Evolutionary conservation across 2,113 vertebrate species (phyloP), one percentile per base, ranked within the genome.

Genomic region (Tympanuchus pallidicinctus): DNA sequence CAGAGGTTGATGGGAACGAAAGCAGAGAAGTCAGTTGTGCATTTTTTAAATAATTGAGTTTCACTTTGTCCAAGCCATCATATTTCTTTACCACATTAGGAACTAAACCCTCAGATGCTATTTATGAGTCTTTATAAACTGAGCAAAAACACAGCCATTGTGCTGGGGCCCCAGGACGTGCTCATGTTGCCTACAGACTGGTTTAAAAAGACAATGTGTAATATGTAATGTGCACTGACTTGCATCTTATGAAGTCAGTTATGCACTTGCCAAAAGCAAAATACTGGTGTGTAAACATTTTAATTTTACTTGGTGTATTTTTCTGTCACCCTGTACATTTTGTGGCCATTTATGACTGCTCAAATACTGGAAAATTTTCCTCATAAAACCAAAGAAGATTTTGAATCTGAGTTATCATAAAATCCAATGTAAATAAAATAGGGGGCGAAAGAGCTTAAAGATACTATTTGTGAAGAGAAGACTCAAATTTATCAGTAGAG

Each of bases 251-350:
- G 85, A 92, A 94, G 76, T 82, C 88, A 94, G 65, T 95, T 92
- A 71, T 2, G 73, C 38, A 75, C 85, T 94, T 96, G 93, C 96
- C 94, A 96, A 91, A 75, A 94, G 76, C 78, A 88, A 94, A 96
- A 72, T 52, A 78, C 43, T 67, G 28, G 69, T 64, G 48, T 83
- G 43, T 81, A 91, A 95, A 95, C 67, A 88, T 43, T 96, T 84
- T 57, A 65, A 50, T 89, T 89, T 93, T 81, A 86, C 57, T 91
- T 69, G 22, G 22, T 88, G 17, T 45, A 7, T 67, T 92, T 91
- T 94, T 83, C 72, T 83, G 50, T 52, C 75, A n/a, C 66, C 67
- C 82, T 85, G 45, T 59, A 83, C 56, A 42, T 73, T 95, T 89
- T 88, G 45, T 52, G 82, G 78, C 75, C 71, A 70, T 77, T 91